These are phyloP conservation scores for Pipistrellus pygmaeus DNA, from an alignment of 2,797 vertebrate genomes.

Conservation along the genomic window DNA sequence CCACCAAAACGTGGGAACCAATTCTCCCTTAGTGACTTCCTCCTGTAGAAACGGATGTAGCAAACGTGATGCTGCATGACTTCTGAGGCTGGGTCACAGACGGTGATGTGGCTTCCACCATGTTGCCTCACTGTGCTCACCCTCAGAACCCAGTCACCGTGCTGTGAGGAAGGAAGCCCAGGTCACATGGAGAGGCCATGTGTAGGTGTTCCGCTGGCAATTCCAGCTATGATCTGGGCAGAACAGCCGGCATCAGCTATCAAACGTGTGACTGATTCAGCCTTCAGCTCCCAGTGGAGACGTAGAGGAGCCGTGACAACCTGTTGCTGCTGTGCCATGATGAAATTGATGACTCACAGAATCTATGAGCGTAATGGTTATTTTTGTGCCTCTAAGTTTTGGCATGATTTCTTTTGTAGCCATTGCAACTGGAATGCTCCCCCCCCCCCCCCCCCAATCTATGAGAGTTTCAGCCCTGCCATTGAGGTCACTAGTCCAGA, in stretches of 20 bases:
- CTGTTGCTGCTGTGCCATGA: neutral
- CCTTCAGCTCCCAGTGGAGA: neutral
- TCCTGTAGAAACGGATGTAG: neutral
- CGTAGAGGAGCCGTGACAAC: neutral
- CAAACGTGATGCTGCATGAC: neutral
- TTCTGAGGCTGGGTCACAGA: neutral
- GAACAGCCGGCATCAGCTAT: neutral
- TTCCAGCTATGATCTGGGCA: neutral
- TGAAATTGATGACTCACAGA: neutral
- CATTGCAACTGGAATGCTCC: neutral
- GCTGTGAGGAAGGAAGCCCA: constrained; percentile 37
- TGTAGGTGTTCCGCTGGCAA: neutral
- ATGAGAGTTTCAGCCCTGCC: neutral
- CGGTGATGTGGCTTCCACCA: neutral
- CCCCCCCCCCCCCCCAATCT: neutral
- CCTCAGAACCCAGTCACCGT: neutral
- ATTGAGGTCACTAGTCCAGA: neutral
- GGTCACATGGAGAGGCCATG: neutral
- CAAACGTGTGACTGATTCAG: neutral
- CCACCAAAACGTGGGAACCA: neutral
- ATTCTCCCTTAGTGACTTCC: constrained; percentile 25
- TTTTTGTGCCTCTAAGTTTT: neutral
- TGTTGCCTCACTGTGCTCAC: neutral
- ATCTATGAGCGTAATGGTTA: neutral
- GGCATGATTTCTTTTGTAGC: constrained; percentile 4